Base-by-base conservation (phyloP, 1,140 invertebrate species). In the Psilanteris sp. region DNA sequence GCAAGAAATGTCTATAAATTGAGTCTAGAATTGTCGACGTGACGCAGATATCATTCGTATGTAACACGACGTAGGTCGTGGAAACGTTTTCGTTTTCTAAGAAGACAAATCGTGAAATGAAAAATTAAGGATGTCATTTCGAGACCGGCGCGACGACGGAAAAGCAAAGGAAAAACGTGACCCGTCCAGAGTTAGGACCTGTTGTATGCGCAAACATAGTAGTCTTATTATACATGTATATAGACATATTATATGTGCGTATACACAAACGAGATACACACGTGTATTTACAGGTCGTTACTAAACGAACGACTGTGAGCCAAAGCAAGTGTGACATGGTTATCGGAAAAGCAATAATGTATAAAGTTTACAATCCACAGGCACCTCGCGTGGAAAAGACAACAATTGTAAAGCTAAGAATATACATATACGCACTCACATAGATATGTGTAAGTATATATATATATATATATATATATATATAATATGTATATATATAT, bases 311-410 rank as follows among this genome's bases (percentile, higher is more conserved):
- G 52, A 64, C 55, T 72, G 72, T 72, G 76, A 67, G 61, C 62
- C 46, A 68, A 61, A 57, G 55, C 72, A 48, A 64, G 67, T 81
- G 79, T 79, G 79, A 82, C 79, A 79, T 78, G 79, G 80, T 78
- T 86, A 84, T 85, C 83, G 83, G 84, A 82, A 84, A 88, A 87
- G 85, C 87, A 87, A 88, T 87, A 88, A 87, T 87, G 85, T 87
- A 86, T 81, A 80, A 85, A 87, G 80, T 87, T 86, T 85, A 85
- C 74, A 85, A 83, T 84, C 80, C 79, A 71, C 76, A 78, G 78
- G 78, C 82, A 83, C 64, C 75, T 77, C 79, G 80, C 73, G 79
- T 78, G 78, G 59, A 50, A 44, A 67, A 76, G 67, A 80, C 78
- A 78, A 78, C 75, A 62, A 79, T 79, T 83, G 77, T 83, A 80